Evolutionary conservation across 2,113 vertebrate genomes (phyloP).

Genomic region (Lipophrys pholis): DNA sequence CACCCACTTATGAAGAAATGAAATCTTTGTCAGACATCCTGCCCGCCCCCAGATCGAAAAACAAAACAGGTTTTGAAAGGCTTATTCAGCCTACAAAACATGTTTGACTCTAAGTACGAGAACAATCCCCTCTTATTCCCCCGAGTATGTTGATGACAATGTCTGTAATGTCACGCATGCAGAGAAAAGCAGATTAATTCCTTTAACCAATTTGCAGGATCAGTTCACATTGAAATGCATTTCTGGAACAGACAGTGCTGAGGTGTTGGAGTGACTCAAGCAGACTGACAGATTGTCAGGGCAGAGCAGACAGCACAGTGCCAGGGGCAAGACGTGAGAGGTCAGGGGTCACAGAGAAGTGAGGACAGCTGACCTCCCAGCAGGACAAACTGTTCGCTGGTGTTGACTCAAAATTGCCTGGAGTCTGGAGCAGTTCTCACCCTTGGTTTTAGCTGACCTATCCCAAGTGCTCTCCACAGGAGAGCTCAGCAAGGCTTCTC

Average conservation of each 20-base stretch:
- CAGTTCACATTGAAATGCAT: not conserved
- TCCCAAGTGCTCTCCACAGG: conserved; percentile 45
- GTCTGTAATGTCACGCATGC: conserved; percentile 62
- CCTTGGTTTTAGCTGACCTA: conserved; percentile 51
- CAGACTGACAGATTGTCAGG: conserved; percentile 20
- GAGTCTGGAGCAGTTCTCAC: conserved; percentile 42
- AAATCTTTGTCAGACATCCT: conserved; percentile 71
- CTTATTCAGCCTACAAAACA: conserved; percentile 48
- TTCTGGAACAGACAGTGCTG: not conserved
- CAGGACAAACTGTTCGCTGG: conserved; percentile 49
- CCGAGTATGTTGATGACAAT: conserved; percentile 56
- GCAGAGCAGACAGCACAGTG: conserved; percentile 26
- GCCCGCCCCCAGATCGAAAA: conserved; percentile 44
- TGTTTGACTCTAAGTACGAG: conserved; percentile 48
- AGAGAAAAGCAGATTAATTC: no score
- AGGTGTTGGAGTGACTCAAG: conserved; percentile 5
- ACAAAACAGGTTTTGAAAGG: conserved; percentile 57
- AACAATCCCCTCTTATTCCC: conserved; percentile 63
- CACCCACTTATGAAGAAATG: conserved; percentile 67
- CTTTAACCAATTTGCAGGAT: not conserved
- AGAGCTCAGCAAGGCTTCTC: conserved; percentile 35
- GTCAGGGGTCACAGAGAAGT: conserved; percentile 64
- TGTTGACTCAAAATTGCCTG: conserved; percentile 69
- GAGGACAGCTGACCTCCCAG: conserved; percentile 59
- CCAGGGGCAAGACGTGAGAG: conserved; percentile 46